phyloP scores from a whole-genome alignment of 1,140 invertebrate species.

The Zeugodacus cucurbitae region DNA sequence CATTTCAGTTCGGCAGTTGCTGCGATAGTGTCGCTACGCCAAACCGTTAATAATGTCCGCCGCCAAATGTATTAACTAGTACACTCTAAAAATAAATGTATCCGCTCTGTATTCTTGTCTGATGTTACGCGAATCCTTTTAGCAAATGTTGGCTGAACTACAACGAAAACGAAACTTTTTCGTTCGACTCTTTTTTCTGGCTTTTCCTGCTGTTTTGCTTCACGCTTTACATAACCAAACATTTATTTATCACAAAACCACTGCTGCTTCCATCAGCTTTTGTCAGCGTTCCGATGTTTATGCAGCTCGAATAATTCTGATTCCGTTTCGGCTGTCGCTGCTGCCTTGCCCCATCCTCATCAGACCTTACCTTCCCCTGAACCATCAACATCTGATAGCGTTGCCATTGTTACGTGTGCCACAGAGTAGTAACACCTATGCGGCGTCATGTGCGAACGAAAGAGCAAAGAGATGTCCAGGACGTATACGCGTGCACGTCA shows the following conservation, averaged over 20 bases:
- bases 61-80: not conserved
- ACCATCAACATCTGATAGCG: not conserved
- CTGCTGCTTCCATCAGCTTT: conserved; percentile 64
- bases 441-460: not conserved
- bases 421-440: not conserved
- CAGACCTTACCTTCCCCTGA: not conserved
- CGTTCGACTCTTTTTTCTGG: conserved; percentile 48
- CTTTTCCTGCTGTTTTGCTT: conserved; percentile 4
- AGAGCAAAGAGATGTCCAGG: not conserved
- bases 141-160: conserved; percentile 65
- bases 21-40: not conserved
- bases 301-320: conserved; percentile 55
- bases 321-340: conserved; percentile 36
- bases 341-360: not conserved
- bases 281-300: conserved; percentile 63
- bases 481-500: conserved; percentile 40
- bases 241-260: conserved; percentile 66
- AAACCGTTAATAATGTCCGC: not conserved
- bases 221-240: conserved; percentile 65
- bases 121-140: conserved; percentile 62
- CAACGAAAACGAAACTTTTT: conserved; percentile 65
- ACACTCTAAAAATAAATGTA: not conserved
- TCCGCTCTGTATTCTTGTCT: conserved; percentile 52
- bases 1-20: not conserved
- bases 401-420: conserved; percentile 25